A percentile compares a stretch with the other conserved stretches of the same genome.
Conservation (phyloP, 92 coral and sea anemone species). For the Montipora capitata region DNA sequence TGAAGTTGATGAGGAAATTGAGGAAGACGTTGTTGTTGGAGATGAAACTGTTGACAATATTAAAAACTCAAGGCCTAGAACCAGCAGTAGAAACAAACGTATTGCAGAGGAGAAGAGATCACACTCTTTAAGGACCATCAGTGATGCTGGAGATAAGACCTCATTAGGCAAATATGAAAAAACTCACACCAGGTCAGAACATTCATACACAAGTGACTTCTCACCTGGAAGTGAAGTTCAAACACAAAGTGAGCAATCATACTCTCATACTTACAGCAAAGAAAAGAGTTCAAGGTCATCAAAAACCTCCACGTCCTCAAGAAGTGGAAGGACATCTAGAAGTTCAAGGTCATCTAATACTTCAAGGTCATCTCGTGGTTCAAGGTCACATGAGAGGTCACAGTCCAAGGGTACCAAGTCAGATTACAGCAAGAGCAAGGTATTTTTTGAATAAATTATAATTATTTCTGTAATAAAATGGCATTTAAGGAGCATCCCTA, state of each 20-base stretch:
- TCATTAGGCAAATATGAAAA: conserved; percentile 14
- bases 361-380: conserved; percentile 62
- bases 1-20: conserved; percentile 92
- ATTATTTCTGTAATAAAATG: too few species aligned
- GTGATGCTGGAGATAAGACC: conserved; percentile 29
- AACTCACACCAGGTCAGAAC: conserved; percentile 9
- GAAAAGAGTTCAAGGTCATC: conserved; percentile 41
- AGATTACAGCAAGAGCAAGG: conserved; percentile 44
- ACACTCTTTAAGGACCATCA: conserved; percentile 11
- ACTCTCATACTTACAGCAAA: conserved; percentile 62
- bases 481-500: too few species aligned
- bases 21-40: conserved; percentile 76
- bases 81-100: neutral
- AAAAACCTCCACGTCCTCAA: conserved; percentile 40
- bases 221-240: conserved; percentile 74
- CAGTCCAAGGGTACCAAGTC: conserved; percentile 34
- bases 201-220: conserved; percentile 66
- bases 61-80: neutral
- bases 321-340: conserved; percentile 61
- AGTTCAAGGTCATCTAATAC: conserved; percentile 39
- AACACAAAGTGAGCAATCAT: conserved; percentile 49
- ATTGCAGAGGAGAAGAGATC: neutral
- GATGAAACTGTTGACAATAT: conserved; percentile 20
- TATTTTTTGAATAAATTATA: neutral
- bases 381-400: conserved; percentile 61